These are phyloP conservation scores for Camponotus vicinus DNA, from an alignment of 1,140 invertebrate species.

Conservation along the genomic window DNA sequence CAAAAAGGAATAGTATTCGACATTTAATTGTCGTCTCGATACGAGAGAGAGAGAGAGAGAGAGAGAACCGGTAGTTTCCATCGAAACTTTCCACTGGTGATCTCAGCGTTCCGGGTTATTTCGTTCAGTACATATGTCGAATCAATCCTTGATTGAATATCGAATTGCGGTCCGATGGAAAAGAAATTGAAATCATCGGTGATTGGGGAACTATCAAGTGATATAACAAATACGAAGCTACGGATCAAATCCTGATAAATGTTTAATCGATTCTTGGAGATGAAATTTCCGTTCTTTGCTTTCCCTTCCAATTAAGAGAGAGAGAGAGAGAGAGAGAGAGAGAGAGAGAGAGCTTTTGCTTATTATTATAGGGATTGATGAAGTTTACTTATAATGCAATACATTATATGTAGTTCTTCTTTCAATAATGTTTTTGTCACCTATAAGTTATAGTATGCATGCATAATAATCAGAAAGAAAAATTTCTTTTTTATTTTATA, in stretches of 20 bases:
- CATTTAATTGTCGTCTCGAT: constrained; percentile 53
- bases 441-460: too few species aligned
- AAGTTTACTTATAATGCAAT: background rate
- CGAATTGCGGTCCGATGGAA: constrained; percentile 63
- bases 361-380: background rate
- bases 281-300: constrained; percentile 2
- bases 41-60: background rate
- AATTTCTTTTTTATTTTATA: background rate
- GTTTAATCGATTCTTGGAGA: constrained; percentile 9
- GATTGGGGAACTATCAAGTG: constrained; percentile 43
- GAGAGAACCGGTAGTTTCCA: background rate
- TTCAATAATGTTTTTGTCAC: background rate
- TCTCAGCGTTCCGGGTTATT: constrained; percentile 37
- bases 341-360: background rate
- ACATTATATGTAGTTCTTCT: background rate
- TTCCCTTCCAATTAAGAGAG: constrained; percentile 27
- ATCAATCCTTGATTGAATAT: constrained; percentile 61
- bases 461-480: background rate
- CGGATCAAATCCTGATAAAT: constrained; percentile 5
- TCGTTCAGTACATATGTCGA: constrained; percentile 18
- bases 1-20: background rate
- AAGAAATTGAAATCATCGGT: constrained; percentile 64
- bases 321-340: too few species aligned
- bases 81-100: background rate
- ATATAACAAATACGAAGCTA: constrained; percentile 28